These are phyloP conservation scores for Plecotus auritus DNA, from an alignment of 2,113 vertebrate species.

Conservation along the genomic window DNA sequence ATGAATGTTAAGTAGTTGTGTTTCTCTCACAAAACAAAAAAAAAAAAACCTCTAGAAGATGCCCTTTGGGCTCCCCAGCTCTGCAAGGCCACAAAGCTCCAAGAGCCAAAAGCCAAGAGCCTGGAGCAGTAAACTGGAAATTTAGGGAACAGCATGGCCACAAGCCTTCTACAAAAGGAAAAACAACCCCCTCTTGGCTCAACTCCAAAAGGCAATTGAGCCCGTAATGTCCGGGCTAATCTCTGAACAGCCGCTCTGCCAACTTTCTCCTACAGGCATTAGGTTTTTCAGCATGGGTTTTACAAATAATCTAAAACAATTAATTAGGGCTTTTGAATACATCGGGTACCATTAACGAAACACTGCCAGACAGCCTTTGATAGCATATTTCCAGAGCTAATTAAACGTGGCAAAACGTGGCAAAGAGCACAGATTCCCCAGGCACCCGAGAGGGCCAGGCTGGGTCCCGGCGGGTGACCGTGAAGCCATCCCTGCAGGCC, in stretches of 20 bases:
- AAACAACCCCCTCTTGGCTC: slow-evolving; percentile 66
- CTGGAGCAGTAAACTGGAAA: slow-evolving; percentile 31
- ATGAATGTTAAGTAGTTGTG: slow-evolving; percentile 31
- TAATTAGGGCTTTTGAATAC: slow-evolving; percentile 71
- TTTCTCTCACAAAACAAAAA: slow-evolving; percentile 44
- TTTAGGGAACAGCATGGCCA: slow-evolving; percentile 54
- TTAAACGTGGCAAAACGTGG: slow-evolving; percentile 52
- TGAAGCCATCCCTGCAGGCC: neutral
- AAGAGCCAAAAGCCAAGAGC: slow-evolving; percentile 27
- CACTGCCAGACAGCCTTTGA: slow-evolving; percentile 48
- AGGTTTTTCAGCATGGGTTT: slow-evolving; percentile 67
- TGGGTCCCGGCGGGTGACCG: neutral
- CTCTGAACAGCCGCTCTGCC: slow-evolving; percentile 62
- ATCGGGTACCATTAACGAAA: slow-evolving; percentile 38
- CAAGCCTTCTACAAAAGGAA: slow-evolving; percentile 48
- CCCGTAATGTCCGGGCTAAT: slow-evolving; percentile 62
- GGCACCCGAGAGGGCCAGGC: neutral
- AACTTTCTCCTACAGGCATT: slow-evolving; percentile 68
- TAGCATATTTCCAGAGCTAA: slow-evolving; percentile 56
- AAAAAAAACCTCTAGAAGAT: neutral
- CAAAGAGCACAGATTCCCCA: neutral
- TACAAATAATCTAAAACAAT: slow-evolving; percentile 69
- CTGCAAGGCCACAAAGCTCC: neutral
- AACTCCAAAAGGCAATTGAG: slow-evolving; percentile 71
- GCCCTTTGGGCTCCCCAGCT: slow-evolving; percentile 20